A percentile compares a stretch with the other conserved stretches of the same genome.
phyloP scores from a whole-genome alignment of 2,888 invertebrate genomes.

The Andrena minutula region DNA sequence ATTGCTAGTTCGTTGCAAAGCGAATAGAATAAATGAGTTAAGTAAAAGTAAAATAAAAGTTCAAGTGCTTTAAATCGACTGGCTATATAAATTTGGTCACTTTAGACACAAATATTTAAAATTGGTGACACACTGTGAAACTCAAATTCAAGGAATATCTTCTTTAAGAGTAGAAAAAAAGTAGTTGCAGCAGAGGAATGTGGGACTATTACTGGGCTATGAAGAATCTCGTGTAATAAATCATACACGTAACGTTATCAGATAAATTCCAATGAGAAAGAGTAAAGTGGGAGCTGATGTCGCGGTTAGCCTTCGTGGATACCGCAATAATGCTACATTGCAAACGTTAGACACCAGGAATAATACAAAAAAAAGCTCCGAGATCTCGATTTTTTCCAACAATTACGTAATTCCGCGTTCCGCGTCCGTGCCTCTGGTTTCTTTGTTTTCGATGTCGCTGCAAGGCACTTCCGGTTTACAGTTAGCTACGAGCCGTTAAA shows the following conservation, averaged over 20 bases:
- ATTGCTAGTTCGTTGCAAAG: too few relatives aligned
- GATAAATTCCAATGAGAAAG: not conserved
- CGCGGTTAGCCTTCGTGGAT: not conserved
- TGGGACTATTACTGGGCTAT: not conserved
- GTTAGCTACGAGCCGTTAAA: not conserved
- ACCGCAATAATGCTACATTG: not conserved
- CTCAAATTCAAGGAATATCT: too few relatives aligned
- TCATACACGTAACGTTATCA: conserved; percentile 3
- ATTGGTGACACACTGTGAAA: too few relatives aligned
- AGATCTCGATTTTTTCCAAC: not conserved
- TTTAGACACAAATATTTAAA: too few relatives aligned
- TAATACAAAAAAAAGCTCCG: too few relatives aligned
- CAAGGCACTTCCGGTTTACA: not conserved
- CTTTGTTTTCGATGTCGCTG: not conserved
- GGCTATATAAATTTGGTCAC: too few relatives aligned
- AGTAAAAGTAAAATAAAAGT: too few relatives aligned
- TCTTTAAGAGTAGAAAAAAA: too few relatives aligned
- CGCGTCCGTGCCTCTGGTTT: conserved; percentile 2
- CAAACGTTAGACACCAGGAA: too few relatives aligned
- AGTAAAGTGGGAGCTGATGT: not conserved
- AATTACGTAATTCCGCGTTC: conserved; percentile 6
- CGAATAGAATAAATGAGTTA: too few relatives aligned
- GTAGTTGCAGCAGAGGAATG: too few relatives aligned
- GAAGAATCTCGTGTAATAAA: conserved; percentile 1
- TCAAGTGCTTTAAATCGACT: too few relatives aligned